Evolutionary conservation across 2,113 vertebrate species (phyloP).

Genomic region (Saccopteryx leptura): DNA sequence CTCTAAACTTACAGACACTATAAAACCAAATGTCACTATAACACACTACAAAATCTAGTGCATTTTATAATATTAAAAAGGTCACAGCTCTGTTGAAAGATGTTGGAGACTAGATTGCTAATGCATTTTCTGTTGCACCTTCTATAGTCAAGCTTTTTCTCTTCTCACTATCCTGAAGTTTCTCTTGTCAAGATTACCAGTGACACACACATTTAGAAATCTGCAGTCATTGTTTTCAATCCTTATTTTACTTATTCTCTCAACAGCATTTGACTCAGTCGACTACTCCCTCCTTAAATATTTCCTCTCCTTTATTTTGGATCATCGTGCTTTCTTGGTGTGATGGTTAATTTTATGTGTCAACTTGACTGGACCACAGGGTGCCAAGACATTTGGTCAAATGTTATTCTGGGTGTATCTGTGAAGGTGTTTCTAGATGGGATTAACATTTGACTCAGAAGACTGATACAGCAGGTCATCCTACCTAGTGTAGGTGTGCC

Average conservation of each 20-base stretch:
- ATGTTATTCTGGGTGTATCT: not conserved
- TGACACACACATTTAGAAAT: not conserved
- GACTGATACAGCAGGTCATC: not conserved
- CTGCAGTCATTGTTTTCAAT: not conserved
- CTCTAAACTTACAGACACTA: conserved; percentile 25
- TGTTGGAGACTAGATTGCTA: not conserved
- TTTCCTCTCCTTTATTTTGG: not conserved
- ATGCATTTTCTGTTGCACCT: not conserved
- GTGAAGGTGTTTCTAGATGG: not conserved
- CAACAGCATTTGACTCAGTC: not conserved
- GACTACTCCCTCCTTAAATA: not conserved
- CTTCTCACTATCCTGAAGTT: not conserved
- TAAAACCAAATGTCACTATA: not conserved
- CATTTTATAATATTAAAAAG: conserved; percentile 24
- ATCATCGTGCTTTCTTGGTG: not conserved
- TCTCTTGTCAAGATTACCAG: conserved; percentile 24
- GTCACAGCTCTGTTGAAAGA: conserved; percentile 29
- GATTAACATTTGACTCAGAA: not conserved
- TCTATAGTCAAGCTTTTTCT: not conserved
- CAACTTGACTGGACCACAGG: not conserved
- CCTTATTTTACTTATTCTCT: not conserved
- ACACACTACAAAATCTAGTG: not conserved
- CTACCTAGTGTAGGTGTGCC: not conserved
- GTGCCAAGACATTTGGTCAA: not conserved
- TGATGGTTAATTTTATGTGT: conserved; percentile 33